Percentiles rank a stretch among this genome's conserved stretches.
Evolutionary conservation across 2,113 vertebrate genomes (phyloP).

Genomic region (Mixornis gularis): DNA sequence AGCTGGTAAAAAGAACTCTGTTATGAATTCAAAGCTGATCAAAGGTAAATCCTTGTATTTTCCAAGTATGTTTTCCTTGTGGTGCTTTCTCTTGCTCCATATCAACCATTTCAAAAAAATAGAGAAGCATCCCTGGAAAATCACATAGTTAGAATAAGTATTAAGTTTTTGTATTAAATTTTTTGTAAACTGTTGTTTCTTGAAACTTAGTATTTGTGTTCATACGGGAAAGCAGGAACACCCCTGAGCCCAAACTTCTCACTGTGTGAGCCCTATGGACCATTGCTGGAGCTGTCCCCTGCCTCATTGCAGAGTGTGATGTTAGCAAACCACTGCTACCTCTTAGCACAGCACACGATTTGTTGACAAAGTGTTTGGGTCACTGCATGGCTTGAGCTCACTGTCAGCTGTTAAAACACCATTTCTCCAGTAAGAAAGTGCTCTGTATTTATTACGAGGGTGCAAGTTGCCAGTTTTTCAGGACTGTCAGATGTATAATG

Average conservation of each 20-base stretch:
- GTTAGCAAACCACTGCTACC: background rate
- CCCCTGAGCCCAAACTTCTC: background rate
- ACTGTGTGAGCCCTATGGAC: background rate
- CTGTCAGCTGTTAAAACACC: background rate
- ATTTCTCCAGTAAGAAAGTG: background rate
- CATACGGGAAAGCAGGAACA: background rate
- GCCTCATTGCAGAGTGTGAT: background rate
- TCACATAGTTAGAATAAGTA: background rate
- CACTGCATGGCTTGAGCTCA: rapidly evolving
- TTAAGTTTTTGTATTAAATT: background rate
- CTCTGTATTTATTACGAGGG: background rate
- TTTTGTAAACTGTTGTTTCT: background rate
- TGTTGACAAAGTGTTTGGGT: background rate
- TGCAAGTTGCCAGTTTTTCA: background rate
- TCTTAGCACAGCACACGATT: background rate
- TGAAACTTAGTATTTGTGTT: background rate
- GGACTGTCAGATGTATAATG: background rate
- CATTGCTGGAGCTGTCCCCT: background rate
- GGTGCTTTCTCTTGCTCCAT: background rate
- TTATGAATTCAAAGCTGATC: background rate
- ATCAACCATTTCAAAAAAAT: background rate
- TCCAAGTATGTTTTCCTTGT: background rate
- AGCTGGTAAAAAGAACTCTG: background rate
- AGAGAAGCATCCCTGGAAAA: background rate
- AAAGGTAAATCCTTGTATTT: background rate